These are phyloP conservation scores for Pheosia gnoma DNA, from an alignment of 2,888 invertebrate genomes.

Conservation along the genomic window DNA sequence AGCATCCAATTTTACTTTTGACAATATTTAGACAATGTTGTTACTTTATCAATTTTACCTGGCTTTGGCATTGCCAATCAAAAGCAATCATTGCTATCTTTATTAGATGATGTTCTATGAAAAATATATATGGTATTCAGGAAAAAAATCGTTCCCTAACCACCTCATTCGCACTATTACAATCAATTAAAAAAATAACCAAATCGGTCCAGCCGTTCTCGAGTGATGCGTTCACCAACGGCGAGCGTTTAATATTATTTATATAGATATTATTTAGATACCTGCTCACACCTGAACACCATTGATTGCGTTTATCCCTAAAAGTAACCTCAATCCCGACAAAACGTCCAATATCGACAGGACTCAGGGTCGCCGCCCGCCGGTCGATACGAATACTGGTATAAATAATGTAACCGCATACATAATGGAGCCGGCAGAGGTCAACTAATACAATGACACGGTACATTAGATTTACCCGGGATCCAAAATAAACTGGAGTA, in stretches of 20 bases:
- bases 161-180: too few species aligned
- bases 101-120: too few species aligned
- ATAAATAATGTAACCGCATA: constrained; percentile 60
- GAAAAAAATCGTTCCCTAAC: too few species aligned
- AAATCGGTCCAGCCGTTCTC: too few species aligned
- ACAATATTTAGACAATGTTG: too few species aligned
- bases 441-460: constrained; percentile 44
- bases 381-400: constrained; percentile 39
- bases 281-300: neutral
- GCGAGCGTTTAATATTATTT: too few species aligned
- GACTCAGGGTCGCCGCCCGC: constrained; percentile 28
- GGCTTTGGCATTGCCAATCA: too few species aligned
- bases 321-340: neutral
- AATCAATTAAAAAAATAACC: too few species aligned
- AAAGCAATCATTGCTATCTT: too few species aligned
- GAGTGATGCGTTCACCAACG: too few species aligned
- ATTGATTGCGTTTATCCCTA: neutral
- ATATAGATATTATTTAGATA: neutral
- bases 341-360: constrained; percentile 12
- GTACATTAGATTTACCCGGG: constrained; percentile 11
- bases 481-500: neutral
- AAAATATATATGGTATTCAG: too few species aligned
- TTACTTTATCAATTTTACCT: too few species aligned
- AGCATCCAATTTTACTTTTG: neutral
- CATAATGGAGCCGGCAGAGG: constrained; percentile 50